phyloP scores from a whole-genome alignment of 2,797 vertebrate genomes.

The Enteromius unitaeniatus region DNA sequence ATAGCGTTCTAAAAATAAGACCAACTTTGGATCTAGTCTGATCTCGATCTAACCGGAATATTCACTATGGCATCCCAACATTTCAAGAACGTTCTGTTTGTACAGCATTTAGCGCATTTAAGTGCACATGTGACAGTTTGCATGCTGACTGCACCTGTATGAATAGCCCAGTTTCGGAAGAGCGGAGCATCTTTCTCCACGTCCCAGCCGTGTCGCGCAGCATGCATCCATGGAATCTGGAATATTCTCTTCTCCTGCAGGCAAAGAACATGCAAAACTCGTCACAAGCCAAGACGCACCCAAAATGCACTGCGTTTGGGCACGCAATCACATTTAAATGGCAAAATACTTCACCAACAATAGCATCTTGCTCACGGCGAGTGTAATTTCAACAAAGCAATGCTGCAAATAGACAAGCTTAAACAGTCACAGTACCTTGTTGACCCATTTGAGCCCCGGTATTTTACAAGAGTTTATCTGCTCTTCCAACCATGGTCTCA shows the following conservation, averaged over 20 bases:
- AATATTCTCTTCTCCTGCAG: constrained; percentile 95
- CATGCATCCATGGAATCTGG: constrained; percentile 99
- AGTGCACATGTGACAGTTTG: neutral
- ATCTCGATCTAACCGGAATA: neutral
- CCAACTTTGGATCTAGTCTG: neutral
- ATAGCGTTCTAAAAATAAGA: neutral
- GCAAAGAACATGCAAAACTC: constrained; percentile 58
- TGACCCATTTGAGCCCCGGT: constrained; percentile 94
- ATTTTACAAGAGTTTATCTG: constrained; percentile 94
- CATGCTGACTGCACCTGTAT: constrained; percentile 85
- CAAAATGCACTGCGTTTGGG: neutral
- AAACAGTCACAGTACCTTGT: constrained; percentile 78
- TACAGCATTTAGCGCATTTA: neutral
- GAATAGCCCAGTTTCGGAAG: constrained; percentile 98
- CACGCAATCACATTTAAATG: neutral
- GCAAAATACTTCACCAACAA: neutral
- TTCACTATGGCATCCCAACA: neutral
- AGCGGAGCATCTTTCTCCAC: constrained; percentile 98
- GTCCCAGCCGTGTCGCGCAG: constrained; percentile 96
- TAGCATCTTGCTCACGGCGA: neutral
- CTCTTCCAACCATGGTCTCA: constrained; percentile 97
- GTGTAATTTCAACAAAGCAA: neutral
- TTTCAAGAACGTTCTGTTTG: neutral
- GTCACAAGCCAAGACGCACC: constrained; percentile 3
- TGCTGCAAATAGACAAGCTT: neutral